phyloP scores from a whole-genome alignment of 1,140 invertebrate species.

The Dinothrombium tinctorium region DNA sequence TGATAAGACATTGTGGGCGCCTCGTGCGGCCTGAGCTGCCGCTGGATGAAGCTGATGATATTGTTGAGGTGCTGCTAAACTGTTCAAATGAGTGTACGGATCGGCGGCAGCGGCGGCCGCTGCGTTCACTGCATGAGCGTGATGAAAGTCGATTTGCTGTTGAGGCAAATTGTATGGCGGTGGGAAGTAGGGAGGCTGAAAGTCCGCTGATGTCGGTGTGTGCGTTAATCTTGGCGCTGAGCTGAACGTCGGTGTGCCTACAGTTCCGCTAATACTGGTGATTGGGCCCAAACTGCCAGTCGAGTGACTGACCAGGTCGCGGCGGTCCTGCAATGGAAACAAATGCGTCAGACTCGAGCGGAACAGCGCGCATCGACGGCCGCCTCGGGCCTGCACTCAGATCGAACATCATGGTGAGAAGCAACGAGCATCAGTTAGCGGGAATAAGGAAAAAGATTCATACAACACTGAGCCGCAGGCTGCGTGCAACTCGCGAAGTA shows the following conservation, averaged over 20 bases:
- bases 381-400: no score
- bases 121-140: no score
- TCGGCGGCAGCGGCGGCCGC: conserved; percentile 25
- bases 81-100: conserved; percentile 39
- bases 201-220: conserved; percentile 40
- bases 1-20: conserved; percentile 23
- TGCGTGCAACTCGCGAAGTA: no score
- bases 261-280: conserved; percentile 32
- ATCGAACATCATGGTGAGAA: no score
- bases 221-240: no score
- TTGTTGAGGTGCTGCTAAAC: conserved; percentile 27
- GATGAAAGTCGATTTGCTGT: conserved; percentile 39
- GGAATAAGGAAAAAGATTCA: no score
- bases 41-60: conserved; percentile 31
- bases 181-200: conserved; percentile 84
- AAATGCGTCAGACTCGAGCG: no score
- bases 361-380: no score
- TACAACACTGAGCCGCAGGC: no score
- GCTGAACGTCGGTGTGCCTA: conserved; percentile 34
- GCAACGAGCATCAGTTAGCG: no score
- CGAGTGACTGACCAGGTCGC: conserved; percentile 40
- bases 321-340: conserved; percentile 19
- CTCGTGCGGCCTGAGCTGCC: conserved; percentile 16
- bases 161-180: conserved; percentile 50
- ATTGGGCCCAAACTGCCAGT: conserved; percentile 31